These are phyloP conservation scores for Elachura formosa DNA, from an alignment of 2,113 vertebrate species.

Conservation along the genomic window DNA sequence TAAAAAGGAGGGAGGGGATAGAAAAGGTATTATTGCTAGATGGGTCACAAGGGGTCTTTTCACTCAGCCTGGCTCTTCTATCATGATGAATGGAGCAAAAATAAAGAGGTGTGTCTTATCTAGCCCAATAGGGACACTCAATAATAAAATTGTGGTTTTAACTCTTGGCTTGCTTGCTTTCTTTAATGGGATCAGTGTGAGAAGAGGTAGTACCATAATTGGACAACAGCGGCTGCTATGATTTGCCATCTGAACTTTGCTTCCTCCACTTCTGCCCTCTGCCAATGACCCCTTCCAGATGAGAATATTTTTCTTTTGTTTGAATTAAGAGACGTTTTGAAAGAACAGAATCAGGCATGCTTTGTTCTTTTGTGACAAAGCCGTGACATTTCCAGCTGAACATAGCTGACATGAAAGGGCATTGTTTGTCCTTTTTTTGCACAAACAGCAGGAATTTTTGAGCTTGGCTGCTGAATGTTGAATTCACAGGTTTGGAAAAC, in stretches of 20 bases:
- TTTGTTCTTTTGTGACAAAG: conserved; percentile 30
- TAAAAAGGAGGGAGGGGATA: fast-evolving
- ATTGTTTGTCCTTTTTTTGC: conserved; percentile 55
- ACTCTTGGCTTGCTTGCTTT: background rate
- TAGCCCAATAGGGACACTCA: background rate
- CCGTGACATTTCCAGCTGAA: conserved; percentile 47
- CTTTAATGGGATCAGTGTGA: background rate
- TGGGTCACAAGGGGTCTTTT: background rate
- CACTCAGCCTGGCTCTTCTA: background rate
- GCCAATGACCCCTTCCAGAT: conserved; percentile 27
- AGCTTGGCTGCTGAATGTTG: conserved; percentile 43
- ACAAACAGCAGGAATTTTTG: conserved; percentile 56
- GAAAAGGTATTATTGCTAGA: background rate
- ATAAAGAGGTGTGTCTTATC: background rate
- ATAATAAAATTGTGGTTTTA: conserved; percentile 15
- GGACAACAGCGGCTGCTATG: background rate
- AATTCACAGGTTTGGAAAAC: conserved; percentile 45
- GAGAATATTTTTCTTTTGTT: conserved; percentile 53
- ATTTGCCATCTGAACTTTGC: conserved; percentile 33
- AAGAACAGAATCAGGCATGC: conserved; percentile 31
- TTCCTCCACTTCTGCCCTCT: background rate
- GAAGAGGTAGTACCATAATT: background rate
- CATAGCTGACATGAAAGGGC: conserved; percentile 34
- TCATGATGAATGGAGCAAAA: background rate
- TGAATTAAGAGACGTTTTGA: conserved; percentile 43